Evolutionary conservation across 1,140 invertebrate species (phyloP).

Genomic region (Contarinia nasturtii): DNA sequence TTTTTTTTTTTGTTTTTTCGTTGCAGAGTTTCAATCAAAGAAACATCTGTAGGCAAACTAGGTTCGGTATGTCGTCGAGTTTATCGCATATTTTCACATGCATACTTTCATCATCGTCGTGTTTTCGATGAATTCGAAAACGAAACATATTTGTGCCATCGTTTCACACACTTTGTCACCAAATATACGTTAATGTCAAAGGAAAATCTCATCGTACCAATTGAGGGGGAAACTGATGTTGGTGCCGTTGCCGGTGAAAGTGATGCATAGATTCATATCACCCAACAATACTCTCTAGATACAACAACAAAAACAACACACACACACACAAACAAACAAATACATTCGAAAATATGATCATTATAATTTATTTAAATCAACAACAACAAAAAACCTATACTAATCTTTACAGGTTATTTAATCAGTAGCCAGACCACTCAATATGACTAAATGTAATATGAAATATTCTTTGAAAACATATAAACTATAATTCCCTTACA

Average conservation of each 20-base stretch:
- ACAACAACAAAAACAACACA: too few relatives aligned
- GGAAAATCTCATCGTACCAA: slow-evolving; percentile 96
- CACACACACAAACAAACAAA: too few relatives aligned
- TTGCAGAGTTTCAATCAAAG: slow-evolving; percentile 88
- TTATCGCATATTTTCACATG: slow-evolving; percentile 98
- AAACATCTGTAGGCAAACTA: slow-evolving; percentile 93
- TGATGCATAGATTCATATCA: slow-evolving; percentile 26
- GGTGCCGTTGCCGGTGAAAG: slow-evolving; percentile 40
- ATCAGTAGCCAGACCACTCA: too few relatives aligned
- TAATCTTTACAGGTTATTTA: too few relatives aligned
- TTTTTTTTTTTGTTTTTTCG: slow-evolving; percentile 1
- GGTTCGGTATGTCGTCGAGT: slow-evolving; percentile 96
- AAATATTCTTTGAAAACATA: too few relatives aligned
- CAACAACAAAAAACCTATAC: too few relatives aligned
- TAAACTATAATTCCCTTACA: too few relatives aligned
- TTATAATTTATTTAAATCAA: too few relatives aligned
- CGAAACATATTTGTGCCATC: slow-evolving; percentile 83
- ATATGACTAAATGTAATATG: too few relatives aligned
- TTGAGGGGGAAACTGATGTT: slow-evolving; percentile 22
- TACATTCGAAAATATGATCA: too few relatives aligned
- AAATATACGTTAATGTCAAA: slow-evolving; percentile 98
- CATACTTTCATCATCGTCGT: slow-evolving; percentile 92
- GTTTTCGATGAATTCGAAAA: slow-evolving; percentile 98
- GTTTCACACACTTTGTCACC: slow-evolving; percentile 95
- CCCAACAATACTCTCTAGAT: too few relatives aligned